A percentile compares a stretch with the other conserved stretches of the same genome.
Evolutionary conservation across 2,888 invertebrate species (phyloP).

Genomic region (Rhimphoctona megacephalus): DNA sequence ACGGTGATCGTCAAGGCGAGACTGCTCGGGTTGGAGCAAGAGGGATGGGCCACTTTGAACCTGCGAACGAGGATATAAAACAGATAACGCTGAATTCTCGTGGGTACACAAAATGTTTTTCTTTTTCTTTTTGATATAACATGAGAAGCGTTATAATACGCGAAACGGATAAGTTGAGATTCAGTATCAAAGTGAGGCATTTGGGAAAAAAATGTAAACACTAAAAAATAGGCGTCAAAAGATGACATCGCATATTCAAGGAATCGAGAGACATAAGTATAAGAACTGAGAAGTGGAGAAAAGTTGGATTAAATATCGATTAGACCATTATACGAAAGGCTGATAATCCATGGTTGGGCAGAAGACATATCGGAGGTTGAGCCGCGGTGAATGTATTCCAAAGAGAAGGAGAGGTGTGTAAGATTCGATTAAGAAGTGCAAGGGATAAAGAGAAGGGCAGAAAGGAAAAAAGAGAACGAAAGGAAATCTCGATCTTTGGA

Average conservation of each 20-base stretch:
- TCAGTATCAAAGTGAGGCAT: background rate
- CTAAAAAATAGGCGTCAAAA: background rate
- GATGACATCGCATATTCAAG: background rate
- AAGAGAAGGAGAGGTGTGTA: slow-evolving; percentile 1
- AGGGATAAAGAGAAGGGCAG: background rate
- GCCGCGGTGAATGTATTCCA: background rate
- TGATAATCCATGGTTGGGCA: background rate
- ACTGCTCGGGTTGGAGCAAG: slow-evolving; percentile 10
- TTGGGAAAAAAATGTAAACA: background rate
- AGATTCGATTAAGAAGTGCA: slow-evolving; percentile 20
- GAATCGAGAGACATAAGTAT: background rate
- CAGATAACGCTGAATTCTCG: slow-evolving; percentile 26
- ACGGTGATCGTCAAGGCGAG: slow-evolving; percentile 42
- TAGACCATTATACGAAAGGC: slow-evolving; percentile 4
- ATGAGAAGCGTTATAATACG: background rate
- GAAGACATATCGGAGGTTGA: slow-evolving; percentile 5
- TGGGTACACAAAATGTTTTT: slow-evolving; percentile 2
- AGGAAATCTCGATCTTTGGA: slow-evolving; percentile 13
- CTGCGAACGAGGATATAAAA: slow-evolving; percentile 59
- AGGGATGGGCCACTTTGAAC: slow-evolving; percentile 48
- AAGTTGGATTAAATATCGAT: slow-evolving; percentile 12
- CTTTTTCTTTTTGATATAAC: background rate
- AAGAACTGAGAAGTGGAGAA: background rate
- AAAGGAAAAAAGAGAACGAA: background rate
- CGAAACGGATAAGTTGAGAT: background rate